Percentiles rank a stretch among this genome's conserved stretches.
phyloP scores from a whole-genome alignment of 2,113 vertebrate species.

The Saguinus midas region DNA sequence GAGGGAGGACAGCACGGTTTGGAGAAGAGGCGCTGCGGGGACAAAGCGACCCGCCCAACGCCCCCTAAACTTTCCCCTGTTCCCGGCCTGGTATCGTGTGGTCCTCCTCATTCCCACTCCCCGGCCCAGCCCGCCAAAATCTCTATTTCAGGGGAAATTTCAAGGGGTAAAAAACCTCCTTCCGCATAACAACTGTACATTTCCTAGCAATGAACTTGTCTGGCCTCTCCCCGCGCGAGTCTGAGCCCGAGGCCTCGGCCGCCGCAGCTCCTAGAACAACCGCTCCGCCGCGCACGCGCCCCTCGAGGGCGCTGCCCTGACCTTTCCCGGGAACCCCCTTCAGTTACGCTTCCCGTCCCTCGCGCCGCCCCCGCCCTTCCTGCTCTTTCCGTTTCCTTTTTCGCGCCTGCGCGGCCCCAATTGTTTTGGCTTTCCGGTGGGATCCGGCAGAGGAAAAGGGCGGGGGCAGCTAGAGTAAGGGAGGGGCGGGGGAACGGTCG shows the following conservation, averaged over 20 bases:
- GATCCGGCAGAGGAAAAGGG: constrained; percentile 19
- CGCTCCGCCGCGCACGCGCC: not conserved
- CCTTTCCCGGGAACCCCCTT: not conserved
- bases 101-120: not conserved
- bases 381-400: constrained; percentile 52
- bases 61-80: not conserved
- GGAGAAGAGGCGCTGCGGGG: not conserved
- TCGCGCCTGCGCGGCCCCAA: constrained; percentile 69
- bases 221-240: not conserved
- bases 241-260: not conserved
- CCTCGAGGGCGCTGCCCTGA: not conserved
- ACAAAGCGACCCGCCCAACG: not conserved
- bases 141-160: not conserved
- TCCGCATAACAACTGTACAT: not conserved
- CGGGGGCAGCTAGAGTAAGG: not conserved
- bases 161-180: not conserved
- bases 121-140: not conserved
- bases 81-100: not conserved
- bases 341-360: not conserved
- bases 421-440: constrained; percentile 77
- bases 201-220: not conserved
- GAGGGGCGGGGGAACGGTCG: not conserved
- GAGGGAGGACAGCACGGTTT: not conserved
- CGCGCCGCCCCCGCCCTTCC: not conserved
- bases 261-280: accelerated